These are phyloP conservation scores for Odontesthes bonariensis DNA, from an alignment of 2,113 vertebrate genomes.

Conservation along the genomic window DNA sequence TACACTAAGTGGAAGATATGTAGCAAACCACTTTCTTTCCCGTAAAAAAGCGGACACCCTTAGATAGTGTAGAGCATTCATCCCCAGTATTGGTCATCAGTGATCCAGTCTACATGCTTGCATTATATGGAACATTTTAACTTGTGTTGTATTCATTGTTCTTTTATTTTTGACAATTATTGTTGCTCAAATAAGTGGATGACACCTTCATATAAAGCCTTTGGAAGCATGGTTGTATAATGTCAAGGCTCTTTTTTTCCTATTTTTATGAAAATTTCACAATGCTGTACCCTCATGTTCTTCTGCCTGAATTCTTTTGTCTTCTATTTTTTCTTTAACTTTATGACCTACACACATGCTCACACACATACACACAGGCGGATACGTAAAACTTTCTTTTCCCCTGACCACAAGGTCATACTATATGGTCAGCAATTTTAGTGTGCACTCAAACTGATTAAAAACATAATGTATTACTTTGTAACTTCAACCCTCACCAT, in stretches of 20 bases:
- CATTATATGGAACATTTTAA: constrained; percentile 46
- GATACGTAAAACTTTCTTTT: constrained; percentile 41
- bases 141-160: constrained; percentile 57
- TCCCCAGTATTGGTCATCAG: constrained; percentile 32
- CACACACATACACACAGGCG: constrained; percentile 2
- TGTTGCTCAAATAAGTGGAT: constrained; percentile 42
- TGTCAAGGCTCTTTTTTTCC: constrained; percentile 34
- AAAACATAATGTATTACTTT: constrained; percentile 70
- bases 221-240: constrained; percentile 41
- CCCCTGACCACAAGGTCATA: constrained; percentile 49
- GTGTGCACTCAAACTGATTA: constrained; percentile 77
- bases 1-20: constrained; percentile 55
- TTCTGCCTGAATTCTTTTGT: constrained; percentile 20
- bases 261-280: constrained; percentile 18
- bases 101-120: constrained; percentile 34
- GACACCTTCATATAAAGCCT: constrained; percentile 52
- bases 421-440: constrained; percentile 72
- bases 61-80: constrained; percentile 47
- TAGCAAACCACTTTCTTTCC: constrained; percentile 57
- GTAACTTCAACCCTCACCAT: constrained; percentile 40
- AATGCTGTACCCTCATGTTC: constrained; percentile 38
- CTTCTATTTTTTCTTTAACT: constrained; percentile 9
- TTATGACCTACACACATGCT: constrained; percentile 5
- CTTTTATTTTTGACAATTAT: constrained; percentile 33
- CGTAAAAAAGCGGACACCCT: constrained; percentile 28